Evolutionary conservation across 2,888 invertebrate genomes (phyloP), one percentile per base, ranked within the genome.

Genomic region (Cyrtodaria siliqua): DNA sequence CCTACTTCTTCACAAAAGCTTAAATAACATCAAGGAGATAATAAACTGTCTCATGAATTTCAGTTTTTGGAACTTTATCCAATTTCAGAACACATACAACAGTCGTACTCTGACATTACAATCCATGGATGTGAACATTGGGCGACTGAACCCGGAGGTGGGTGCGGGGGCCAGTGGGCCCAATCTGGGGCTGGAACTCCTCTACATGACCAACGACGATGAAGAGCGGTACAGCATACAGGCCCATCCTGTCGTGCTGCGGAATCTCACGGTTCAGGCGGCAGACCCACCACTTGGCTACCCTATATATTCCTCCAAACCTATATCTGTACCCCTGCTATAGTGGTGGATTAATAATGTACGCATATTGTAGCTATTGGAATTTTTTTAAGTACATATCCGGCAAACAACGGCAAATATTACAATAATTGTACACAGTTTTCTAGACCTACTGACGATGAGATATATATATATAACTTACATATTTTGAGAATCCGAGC

Each of bases 161-260:
- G 93, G 93, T 40, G 86, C 90, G 29, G 93, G 93, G 1, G n/a
- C n/a, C n/a, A 91, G 94, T 84, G 94, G 94, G 94, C 91, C 93
- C n/a, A 93, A 93, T 76, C 90, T 94, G 29, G 92, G 91, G 66
- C 86, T 93, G 42, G 94, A 94, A 85, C 88, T 94, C 27, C 89
- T 94, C 33, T 94, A 94, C 85, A 87, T 94, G 82, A 94, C 94
- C 55, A 94, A 94, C 70, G 94, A 94, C 82, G 94, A 94, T 82
- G 94, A 94, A 83, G 94, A 94, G 79, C 86, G 94, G 47, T 94
- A 93, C 90, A 93, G 93, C 71, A 94, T 94, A 63, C 93, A 93
- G 86, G 93, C 93, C 40, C 93, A 93, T 71, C 91, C 93, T 1
- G 88, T 90, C 29, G 86, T 93, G 24, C 86, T 94, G 24, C 87